phyloP scores from a whole-genome alignment of 2,113 vertebrate genomes.

The Trematomus loennbergii region DNA sequence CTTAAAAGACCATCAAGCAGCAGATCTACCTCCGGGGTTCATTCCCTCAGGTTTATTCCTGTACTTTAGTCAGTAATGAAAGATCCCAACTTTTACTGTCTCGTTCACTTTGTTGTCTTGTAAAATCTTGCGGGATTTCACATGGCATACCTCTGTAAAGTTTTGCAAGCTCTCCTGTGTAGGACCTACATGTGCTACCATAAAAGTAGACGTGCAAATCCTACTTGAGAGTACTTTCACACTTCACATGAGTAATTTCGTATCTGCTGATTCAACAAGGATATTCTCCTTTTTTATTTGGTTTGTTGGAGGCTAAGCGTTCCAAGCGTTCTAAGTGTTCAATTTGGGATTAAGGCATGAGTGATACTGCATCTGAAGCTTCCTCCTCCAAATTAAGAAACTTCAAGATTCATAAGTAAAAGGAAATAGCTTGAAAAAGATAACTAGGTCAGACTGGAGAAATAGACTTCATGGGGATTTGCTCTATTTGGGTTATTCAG shows the following conservation, averaged over 20 bases:
- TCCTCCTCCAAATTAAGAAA: conserved; percentile 23
- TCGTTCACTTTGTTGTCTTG: conserved; percentile 51
- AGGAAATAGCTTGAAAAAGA: conserved; percentile 27
- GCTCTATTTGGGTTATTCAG: conserved; percentile 43
- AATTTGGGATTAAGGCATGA: background rate
- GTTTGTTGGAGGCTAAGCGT: background rate
- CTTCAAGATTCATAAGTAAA: conserved; percentile 20
- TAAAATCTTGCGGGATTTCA: conserved; percentile 61
- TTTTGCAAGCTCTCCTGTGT: conserved; percentile 34
- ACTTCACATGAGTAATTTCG: background rate
- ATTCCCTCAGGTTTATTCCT: conserved; percentile 55
- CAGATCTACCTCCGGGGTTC: conserved; percentile 38
- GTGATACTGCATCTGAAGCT: background rate
- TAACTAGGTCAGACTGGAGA: conserved; percentile 64
- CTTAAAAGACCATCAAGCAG: conserved; percentile 58
- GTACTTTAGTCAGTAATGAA: conserved; percentile 50
- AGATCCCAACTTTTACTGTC: conserved; percentile 57
- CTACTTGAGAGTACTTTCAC: conserved; percentile 24
- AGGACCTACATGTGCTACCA: conserved; percentile 30
- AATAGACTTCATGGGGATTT: conserved; percentile 16
- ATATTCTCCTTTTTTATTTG: background rate
- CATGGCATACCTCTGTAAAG: conserved; percentile 45
- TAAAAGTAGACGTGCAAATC: conserved; percentile 42
- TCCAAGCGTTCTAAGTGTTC: background rate
- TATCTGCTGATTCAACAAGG: conserved; percentile 1